Evolutionary conservation across 2,113 vertebrate genomes (phyloP), one percentile per base, ranked within the genome.

Genomic region (Osmerus mordax): DNA sequence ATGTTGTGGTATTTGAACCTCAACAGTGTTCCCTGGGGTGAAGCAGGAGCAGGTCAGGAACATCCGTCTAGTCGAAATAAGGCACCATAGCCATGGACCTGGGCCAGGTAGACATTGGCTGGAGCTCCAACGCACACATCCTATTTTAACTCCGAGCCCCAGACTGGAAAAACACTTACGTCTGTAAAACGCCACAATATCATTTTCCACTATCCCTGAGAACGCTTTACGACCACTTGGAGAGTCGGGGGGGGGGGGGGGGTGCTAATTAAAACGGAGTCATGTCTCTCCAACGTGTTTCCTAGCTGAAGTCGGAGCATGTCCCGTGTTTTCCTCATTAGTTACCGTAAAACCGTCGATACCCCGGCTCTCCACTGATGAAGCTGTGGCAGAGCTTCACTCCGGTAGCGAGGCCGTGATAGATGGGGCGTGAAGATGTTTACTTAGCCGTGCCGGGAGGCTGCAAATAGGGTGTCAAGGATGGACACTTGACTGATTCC

Each of bases 81-180:
- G 12, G 41, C 41, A 11, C 41, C 12, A 9, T 12, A 47, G 41
- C 41, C 8, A 47, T 87, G 89, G 88, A 82, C 54, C 8, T 0
- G 0, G 52, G 89, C 89, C 92, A 91, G 85, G 83, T 87, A 91
- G 91, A 89, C 77, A 79, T 83, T 75, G 83, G 80, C 67, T 82
- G 82, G 82, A 83, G 70, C 72, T 60, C 65, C 74, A 83, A 85
- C 89, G 85, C 18, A 47, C 78, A 84, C 84, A 81, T 84, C 79
- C 87, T 91, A 79, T 89, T 93, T 91, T 89, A 77, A 82, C 91
- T 90, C 78, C 83, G 81, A 77, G 84, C 80, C 83, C 69, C 76
- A 84, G 89, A 89, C 94, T 95, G 94, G 92, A 93, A 92, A 95
- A 93, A 85, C 81, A 90, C 90, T 95, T 94, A 92, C 88, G 83